Evolutionary conservation across 2,888 invertebrate genomes (phyloP).

Genomic region (Pseudoips prasinana): DNA sequence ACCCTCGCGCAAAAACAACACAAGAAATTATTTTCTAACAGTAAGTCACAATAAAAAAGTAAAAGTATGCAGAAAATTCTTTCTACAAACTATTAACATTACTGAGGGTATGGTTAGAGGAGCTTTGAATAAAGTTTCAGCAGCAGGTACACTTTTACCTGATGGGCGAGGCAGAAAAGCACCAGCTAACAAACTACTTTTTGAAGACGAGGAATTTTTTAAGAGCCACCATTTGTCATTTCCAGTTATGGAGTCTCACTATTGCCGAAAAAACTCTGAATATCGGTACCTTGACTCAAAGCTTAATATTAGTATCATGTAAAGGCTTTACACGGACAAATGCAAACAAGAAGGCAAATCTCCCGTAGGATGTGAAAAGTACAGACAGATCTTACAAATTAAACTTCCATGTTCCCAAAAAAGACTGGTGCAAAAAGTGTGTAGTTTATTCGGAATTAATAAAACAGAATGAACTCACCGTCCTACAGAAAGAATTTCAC

Average conservation of each 20-base stretch:
- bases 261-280: constrained; percentile 6
- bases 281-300: constrained; percentile 5
- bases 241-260: constrained; percentile 32
- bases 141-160: constrained; percentile 18
- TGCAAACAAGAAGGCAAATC: constrained; percentile 1
- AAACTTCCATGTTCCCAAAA: constrained; percentile 31
- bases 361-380: constrained; percentile 1
- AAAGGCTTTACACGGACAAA: constrained; percentile 2
- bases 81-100: constrained; percentile 11
- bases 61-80: constrained; percentile 8
- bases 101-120: constrained; percentile 27
- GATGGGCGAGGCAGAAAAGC: constrained; percentile 19
- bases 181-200: constrained; percentile 11
- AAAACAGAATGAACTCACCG: too few species aligned
- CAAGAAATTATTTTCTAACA: constrained; percentile 4
- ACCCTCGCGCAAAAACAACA: constrained; percentile 3
- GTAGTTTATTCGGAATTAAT: constrained; percentile 20
- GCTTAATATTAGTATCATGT: constrained; percentile 8
- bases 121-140: constrained; percentile 19
- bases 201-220: constrained; percentile 7
- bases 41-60: constrained; percentile 1
- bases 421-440: constrained; percentile 29
- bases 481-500: too few species aligned
- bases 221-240: constrained; percentile 26
- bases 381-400: constrained; percentile 6